Evolutionary conservation across 2,797 vertebrate genomes (phyloP), one percentile per base, ranked within the genome.

Genomic region (Ataeniobius toweri): DNA sequence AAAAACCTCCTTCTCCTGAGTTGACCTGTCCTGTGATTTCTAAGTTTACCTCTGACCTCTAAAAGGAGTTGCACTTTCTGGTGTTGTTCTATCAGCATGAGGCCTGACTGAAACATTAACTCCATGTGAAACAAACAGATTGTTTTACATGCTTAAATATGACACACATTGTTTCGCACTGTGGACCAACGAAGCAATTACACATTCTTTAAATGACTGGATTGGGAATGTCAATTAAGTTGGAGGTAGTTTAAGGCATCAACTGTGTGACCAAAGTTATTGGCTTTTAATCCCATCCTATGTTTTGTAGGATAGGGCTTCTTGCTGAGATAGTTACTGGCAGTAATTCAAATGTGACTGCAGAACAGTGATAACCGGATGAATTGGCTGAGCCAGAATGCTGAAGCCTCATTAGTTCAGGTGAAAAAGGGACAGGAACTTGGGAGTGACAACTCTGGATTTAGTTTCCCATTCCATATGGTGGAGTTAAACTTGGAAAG

Each of bases 171-270:
- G 41, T 56, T 69, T 58, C 16, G 24, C 10, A 14, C 39, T 41
- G 22, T 26, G 24, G 28, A 58, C 26, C 8, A 59, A 48, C 1
- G 6, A 74, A 28, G 78, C 44, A 70, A 55, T 70, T 48, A 59
- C 53, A 70, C 65, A 51, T 75, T 61, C 20, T 28, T 70, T 59
- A 70, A 74, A 73, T 61, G 44, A 59, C 55, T 50, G 73, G 10
- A 65, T 74, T 48, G 71, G 28, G 63, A 75, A 74, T 24, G 73
- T 59, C 72, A 74, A 71, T 72, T 65, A 72, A 59, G 41, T 28
- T n/a, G 71, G 36, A 50, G 50, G 76, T 31, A n/a, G 31, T 63
- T 22, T 61, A 55, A 77, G 67, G 67, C n/a, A 65, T 82, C 74
- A 67, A 74, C 74, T 65, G 70, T 58, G 58, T 48, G 56, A 55